Base-by-base conservation (phyloP, 2,113 vertebrate genomes). In the Sphaerodactylus townsendi region DNA sequence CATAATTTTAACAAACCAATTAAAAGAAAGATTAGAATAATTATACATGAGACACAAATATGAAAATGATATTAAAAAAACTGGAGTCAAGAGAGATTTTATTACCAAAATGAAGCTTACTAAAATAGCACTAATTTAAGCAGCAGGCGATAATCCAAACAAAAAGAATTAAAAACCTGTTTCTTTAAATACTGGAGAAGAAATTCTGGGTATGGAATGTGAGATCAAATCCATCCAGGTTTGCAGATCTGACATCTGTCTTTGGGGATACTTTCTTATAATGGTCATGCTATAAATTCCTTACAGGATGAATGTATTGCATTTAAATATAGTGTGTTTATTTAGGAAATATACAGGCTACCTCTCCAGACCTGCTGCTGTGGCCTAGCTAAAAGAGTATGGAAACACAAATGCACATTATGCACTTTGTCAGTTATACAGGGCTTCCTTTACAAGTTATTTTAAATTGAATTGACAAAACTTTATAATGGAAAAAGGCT, bases 391-490 rank as follows among this genome's bases (percentile, higher is more conserved):
- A 72, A 23, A 6, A 89, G 82, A 44, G 46, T 86, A 82, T 75
- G 66, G 92, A 77, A 85, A 66, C 71, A 64, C 86, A 88, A 53
- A 28, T 91, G 78, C 83, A n/a, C 77, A 79, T 92, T 94, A 69
- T 93, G 84, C 89, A 92, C 82, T 92, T 93, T 92, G 15, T 89
- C 70, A 85, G 91, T 93, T 90, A 81, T 85, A 86, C n/a, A 66
- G 89, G 62, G 83, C 85, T 91, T 84, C 84, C 89, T 93, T 89
- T 92, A 59, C 59, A 79, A 82, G 86, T 90, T 69, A 86, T 92
- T 94, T 91, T 90, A 93, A 93, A 91, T 95, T 70, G 85, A 83
- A 84, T 91, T 92, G 90, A 91, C 90, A 91, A 93, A 94, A 85
- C 83, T 84, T 90, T 91, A 94, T 85, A 77, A 87, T 80, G 73